Conservation (phyloP, 2,797 vertebrate genomes). For the Aplochiton taeniatus region DNA sequence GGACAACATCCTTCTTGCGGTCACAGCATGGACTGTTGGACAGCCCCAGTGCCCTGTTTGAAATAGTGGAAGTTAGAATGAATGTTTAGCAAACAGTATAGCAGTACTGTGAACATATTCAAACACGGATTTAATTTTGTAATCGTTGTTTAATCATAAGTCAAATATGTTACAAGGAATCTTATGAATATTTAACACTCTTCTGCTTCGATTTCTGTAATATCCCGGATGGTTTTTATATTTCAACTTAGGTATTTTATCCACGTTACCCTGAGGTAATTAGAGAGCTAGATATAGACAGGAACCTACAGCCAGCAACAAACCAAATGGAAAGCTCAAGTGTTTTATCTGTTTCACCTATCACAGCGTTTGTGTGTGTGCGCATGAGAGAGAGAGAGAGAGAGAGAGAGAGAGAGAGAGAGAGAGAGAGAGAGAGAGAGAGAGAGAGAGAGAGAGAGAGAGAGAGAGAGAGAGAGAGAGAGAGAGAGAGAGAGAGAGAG, state of each 20-base stretch:
- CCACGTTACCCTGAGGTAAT: neutral
- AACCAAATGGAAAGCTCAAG: conserved; percentile 8
- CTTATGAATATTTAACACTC: too few relatives aligned
- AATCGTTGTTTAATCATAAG: too few relatives aligned
- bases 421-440: conserved; percentile 42
- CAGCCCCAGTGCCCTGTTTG: too few relatives aligned
- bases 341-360: conserved; percentile 49
- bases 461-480: neutral
- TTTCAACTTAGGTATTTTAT: conserved; percentile 16
- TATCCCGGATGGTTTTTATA: neutral
- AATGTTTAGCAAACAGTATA: too few relatives aligned
- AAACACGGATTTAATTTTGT: too few relatives aligned
- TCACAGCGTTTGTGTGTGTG: conserved; percentile 18
- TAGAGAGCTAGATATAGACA: conserved; percentile 3
- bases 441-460: neutral
- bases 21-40: too few relatives aligned
- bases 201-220: too few relatives aligned
- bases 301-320: conserved; percentile 33
- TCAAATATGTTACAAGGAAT: too few relatives aligned
- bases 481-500: neutral
- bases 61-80: too few relatives aligned
- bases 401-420: conserved; percentile 51
- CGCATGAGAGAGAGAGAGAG: conserved; percentile 19
- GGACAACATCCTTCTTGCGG: too few relatives aligned
- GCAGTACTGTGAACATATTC: too few relatives aligned